These are phyloP conservation scores for Acipenser oxyrinchus DNA, from an alignment of 2,797 vertebrate species.

Conservation along the genomic window DNA sequence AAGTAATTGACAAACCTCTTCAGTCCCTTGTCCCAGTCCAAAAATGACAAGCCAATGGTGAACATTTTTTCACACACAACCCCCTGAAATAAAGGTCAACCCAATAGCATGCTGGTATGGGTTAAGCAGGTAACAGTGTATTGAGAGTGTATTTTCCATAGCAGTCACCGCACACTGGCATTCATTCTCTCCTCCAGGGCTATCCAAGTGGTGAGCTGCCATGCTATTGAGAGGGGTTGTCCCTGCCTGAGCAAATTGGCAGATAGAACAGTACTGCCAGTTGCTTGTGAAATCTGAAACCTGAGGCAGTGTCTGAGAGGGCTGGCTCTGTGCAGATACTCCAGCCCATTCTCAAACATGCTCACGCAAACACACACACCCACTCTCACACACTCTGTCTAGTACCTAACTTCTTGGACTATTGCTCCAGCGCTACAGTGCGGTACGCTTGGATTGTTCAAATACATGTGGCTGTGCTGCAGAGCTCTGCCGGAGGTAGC, in stretches of 20 bases:
- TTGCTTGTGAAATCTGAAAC: constrained; percentile 33
- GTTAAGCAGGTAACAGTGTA: not conserved
- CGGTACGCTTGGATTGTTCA: not conserved
- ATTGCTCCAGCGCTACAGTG: constrained; percentile 22
- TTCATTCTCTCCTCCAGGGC: not conserved
- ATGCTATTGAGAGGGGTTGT: not conserved
- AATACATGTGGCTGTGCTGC: constrained; percentile 28
- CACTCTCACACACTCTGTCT: constrained; percentile 9
- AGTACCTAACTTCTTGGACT: constrained; percentile 13
- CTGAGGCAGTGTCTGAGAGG: constrained; percentile 22
- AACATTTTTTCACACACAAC: too few relatives aligned
- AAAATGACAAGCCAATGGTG: too few relatives aligned
- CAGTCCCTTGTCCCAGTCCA: too few relatives aligned
- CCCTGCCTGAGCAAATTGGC: not conserved
- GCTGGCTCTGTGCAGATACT: constrained; percentile 17
- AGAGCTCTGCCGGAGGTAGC: constrained; percentile 33
- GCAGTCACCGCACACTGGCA: not conserved
- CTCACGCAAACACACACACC: constrained; percentile 21
- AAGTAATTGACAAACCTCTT: too few relatives aligned
- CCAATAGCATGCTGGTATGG: too few relatives aligned
- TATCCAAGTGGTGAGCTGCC: not conserved
- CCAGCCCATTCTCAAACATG: constrained; percentile 53
- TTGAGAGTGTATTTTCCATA: not conserved
- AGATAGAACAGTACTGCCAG: constrained; percentile 13
- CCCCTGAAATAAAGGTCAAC: too few relatives aligned